Conservation (phyloP, 2,888 invertebrate genomes). For the Entomobrya proxima region DNA sequence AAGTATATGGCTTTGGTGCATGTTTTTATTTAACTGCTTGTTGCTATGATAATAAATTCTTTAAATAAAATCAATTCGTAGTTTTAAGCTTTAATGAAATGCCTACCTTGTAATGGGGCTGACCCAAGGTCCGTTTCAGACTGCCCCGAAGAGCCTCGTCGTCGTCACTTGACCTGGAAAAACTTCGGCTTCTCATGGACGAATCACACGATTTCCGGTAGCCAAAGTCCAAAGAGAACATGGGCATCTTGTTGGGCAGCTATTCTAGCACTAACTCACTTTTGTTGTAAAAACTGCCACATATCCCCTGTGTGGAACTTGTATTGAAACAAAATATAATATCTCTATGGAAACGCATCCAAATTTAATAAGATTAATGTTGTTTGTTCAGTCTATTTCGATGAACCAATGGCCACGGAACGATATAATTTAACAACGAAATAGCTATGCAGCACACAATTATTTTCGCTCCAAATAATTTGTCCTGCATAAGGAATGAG, state of each 20-base stretch:
- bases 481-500: too few species aligned
- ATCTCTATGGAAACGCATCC: too few species aligned
- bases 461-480: too few species aligned
- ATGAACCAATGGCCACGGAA: too few species aligned
- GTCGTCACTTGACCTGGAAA: constrained; percentile 70
- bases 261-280: not conserved
- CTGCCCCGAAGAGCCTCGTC: constrained; percentile 70
- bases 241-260: constrained; percentile 68
- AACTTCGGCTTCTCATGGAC: constrained; percentile 66
- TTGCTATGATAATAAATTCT: not conserved
- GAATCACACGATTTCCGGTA: constrained; percentile 70
- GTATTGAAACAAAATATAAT: too few species aligned
- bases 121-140: constrained; percentile 70
- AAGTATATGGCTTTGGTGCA: too few species aligned
- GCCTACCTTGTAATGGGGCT: constrained; percentile 73
- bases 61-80: not conserved
- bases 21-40: not conserved
- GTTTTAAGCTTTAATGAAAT: not conserved
- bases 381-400: too few species aligned
- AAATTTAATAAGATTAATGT: too few species aligned
- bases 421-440: too few species aligned
- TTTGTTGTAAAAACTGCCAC: not conserved
- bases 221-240: constrained; percentile 74
- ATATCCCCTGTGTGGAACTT: too few species aligned
- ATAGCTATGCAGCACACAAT: too few species aligned